Evolutionary conservation across 2,888 invertebrate species (phyloP).

Genomic region (Athetis lepigone): DNA sequence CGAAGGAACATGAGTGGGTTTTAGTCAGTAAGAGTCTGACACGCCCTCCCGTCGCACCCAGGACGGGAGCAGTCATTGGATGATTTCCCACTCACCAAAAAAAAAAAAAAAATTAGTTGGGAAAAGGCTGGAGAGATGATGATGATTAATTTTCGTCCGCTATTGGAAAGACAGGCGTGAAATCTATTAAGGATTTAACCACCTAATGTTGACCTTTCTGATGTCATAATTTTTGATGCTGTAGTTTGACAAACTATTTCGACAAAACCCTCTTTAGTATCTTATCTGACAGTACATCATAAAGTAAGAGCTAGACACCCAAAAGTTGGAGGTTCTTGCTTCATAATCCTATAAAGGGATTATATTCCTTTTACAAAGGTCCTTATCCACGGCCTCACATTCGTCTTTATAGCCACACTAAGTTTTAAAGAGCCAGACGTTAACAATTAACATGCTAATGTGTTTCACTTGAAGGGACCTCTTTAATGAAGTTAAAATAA

Average conservation of each 20-base stretch:
- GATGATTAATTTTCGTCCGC: too few relatives aligned
- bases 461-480: not conserved
- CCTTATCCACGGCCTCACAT: slow-evolving; percentile 39
- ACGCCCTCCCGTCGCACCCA: too few relatives aligned
- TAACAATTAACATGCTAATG: slow-evolving; percentile 23
- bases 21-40: too few relatives aligned
- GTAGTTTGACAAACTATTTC: slow-evolving; percentile 7
- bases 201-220: too few relatives aligned
- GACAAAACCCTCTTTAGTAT: slow-evolving; percentile 15
- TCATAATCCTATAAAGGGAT: slow-evolving; percentile 44
- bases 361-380: slow-evolving; percentile 33
- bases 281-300: slow-evolving; percentile 9
- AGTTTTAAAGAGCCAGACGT: slow-evolving; percentile 24
- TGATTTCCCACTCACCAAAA: too few relatives aligned
- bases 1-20: too few relatives aligned
- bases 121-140: too few relatives aligned
- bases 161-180: not conserved
- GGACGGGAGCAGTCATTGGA: too few relatives aligned
- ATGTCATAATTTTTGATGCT: too few relatives aligned
- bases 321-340: slow-evolving; percentile 37
- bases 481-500: not conserved
- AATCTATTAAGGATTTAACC: too few relatives aligned
- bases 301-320: slow-evolving; percentile 19
- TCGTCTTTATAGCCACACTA: slow-evolving; percentile 15
- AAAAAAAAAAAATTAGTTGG: too few relatives aligned